phyloP scores from a whole-genome alignment of 2,113 vertebrate species.

The Hydropotes inermis region DNA sequence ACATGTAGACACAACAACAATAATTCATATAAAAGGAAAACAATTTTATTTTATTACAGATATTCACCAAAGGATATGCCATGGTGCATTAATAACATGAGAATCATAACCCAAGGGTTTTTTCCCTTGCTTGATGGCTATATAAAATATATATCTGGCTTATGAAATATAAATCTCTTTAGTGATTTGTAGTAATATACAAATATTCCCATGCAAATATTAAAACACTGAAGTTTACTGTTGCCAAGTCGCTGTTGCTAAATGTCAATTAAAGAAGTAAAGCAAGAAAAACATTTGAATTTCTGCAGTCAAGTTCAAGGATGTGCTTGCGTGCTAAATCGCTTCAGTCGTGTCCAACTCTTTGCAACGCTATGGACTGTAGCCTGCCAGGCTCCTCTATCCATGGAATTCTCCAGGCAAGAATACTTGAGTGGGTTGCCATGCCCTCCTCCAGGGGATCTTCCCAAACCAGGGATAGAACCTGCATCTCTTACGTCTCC shows the following conservation, averaged over 20 bases:
- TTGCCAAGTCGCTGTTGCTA: background rate
- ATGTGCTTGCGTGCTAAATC: background rate
- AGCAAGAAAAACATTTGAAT: conserved; percentile 1
- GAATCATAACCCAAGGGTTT: background rate
- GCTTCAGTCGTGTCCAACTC: background rate
- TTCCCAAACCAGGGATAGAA: background rate
- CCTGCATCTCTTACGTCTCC: background rate
- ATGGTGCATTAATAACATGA: background rate
- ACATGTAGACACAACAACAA: background rate
- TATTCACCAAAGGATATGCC: background rate
- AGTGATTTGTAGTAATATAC: background rate
- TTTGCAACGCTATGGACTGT: background rate
- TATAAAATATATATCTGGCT: conserved; percentile 13
- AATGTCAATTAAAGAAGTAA: conserved; percentile 28
- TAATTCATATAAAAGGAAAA: conserved; percentile 31
- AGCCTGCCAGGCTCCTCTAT: background rate
- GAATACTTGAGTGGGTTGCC: background rate
- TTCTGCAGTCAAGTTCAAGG: background rate
- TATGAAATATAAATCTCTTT: background rate
- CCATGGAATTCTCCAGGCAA: background rate
- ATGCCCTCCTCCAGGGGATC: background rate
- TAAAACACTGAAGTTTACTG: conserved; percentile 5
- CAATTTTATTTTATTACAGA: background rate
- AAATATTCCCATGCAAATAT: background rate
- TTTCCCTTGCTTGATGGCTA: conserved; percentile 4